A percentile compares a stretch with the other conserved stretches of the same genome.
phyloP scores from a whole-genome alignment of 1,140 invertebrate species.

The Sweltsa coloradensis region DNA sequence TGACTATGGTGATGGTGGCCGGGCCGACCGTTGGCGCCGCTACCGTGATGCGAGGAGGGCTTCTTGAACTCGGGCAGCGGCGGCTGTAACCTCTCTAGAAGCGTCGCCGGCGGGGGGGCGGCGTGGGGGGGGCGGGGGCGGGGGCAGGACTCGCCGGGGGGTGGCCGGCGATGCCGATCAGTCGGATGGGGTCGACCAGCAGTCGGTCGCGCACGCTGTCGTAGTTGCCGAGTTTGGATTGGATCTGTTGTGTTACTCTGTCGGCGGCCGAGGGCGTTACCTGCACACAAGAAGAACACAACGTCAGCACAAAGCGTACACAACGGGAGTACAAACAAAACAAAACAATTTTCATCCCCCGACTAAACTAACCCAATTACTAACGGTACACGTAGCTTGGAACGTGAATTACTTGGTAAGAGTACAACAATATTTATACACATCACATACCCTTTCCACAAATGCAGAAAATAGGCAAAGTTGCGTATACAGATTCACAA shows the following conservation, averaged over 20 bases:
- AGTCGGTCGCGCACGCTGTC: slow-evolving; percentile 49
- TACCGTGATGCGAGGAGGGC: neutral
- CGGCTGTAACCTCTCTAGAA: slow-evolving; percentile 15
- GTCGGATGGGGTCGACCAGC: slow-evolving; percentile 45
- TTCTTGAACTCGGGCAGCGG: slow-evolving; percentile 20
- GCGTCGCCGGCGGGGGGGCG: slow-evolving; percentile 19
- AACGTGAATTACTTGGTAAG: too few relatives aligned
- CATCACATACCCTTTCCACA: too few relatives aligned
- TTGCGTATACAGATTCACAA: too few relatives aligned
- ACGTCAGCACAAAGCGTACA: too few relatives aligned
- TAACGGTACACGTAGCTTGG: too few relatives aligned
- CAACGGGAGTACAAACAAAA: too few relatives aligned
- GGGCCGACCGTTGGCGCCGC: neutral
- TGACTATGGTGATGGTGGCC: neutral
- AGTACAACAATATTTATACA: too few relatives aligned
- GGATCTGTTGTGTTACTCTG: slow-evolving; percentile 57
- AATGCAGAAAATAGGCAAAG: too few relatives aligned
- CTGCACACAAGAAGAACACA: slow-evolving; percentile 31
- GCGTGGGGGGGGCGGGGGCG: slow-evolving; percentile 19
- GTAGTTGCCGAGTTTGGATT: slow-evolving; percentile 59
- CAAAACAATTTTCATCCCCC: too few relatives aligned
- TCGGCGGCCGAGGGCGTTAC: slow-evolving; percentile 52
- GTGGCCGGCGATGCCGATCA: slow-evolving; percentile 54
- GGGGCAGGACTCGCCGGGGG: slow-evolving; percentile 44
- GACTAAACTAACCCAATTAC: too few relatives aligned